These are phyloP conservation scores for Papilio aristodemus DNA, from an alignment of 1,140 invertebrate species.

Conservation along the genomic window DNA sequence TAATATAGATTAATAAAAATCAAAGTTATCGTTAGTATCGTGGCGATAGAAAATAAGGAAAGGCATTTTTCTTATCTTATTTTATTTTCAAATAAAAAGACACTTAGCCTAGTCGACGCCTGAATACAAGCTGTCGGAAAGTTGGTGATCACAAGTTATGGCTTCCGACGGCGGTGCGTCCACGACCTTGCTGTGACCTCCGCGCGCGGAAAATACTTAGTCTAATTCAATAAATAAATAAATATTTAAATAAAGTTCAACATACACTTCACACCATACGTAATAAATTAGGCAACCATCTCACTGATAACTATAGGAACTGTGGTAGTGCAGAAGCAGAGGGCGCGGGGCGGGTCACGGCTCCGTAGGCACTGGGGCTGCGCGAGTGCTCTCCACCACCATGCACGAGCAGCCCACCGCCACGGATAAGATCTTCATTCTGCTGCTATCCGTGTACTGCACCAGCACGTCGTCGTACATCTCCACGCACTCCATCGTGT, in stretches of 20 bases:
- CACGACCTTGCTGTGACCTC: not conserved
- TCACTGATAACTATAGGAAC: slow-evolving; percentile 35
- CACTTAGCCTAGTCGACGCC: slow-evolving; percentile 40
- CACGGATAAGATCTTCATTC: slow-evolving; percentile 44
- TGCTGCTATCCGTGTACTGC: slow-evolving; percentile 44
- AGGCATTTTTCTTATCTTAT: not conserved
- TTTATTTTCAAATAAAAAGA: slow-evolving; percentile 27
- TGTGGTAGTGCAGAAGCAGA: slow-evolving; percentile 17
- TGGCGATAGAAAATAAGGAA: not conserved
- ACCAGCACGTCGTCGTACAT: slow-evolving; percentile 62
- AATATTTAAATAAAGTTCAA: slow-evolving; percentile 33
- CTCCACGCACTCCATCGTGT: slow-evolving; percentile 60
- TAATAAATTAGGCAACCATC: slow-evolving; percentile 31
- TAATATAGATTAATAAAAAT: too few species aligned
- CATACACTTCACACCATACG: slow-evolving; percentile 13
- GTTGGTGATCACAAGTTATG: slow-evolving; percentile 27
- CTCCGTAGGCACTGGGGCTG: slow-evolving; percentile 32
- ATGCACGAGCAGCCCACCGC: slow-evolving; percentile 67
- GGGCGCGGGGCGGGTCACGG: slow-evolving; percentile 15
- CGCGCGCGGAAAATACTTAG: slow-evolving; percentile 27
- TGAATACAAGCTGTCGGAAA: slow-evolving; percentile 40
- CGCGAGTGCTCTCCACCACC: slow-evolving; percentile 44
- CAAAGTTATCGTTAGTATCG: too few species aligned
- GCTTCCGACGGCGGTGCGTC: not conserved
- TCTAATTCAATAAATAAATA: slow-evolving; percentile 39